Evolutionary conservation across 2,888 invertebrate species (phyloP), one percentile per base, ranked within the genome.

Genomic region (Melanargia galathea): DNA sequence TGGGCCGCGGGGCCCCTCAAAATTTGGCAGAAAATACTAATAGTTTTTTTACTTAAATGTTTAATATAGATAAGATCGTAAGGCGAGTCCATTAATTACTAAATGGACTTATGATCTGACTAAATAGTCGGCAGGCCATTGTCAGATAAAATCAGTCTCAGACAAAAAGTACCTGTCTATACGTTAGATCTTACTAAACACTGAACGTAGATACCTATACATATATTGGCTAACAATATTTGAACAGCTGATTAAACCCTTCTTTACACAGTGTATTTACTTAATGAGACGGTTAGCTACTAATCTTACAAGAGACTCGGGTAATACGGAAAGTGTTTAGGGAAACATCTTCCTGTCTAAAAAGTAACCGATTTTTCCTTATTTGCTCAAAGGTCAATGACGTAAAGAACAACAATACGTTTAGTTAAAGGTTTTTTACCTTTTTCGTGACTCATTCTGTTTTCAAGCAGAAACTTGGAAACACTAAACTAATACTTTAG

Each of bases 251-350:
- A 33, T 5, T 18, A 10, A 11, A 30, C 26, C 49, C 49, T 30
- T 30, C 26, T 51, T 51, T 51, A 7, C 16, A n/a, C 30, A 30
- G 30, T 16, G 18, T 51, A 51, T 51, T 51, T 51, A 51, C 51
- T 30, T 51, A 16, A 16, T 11, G 30, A 18, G 16, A 16, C 51
- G 51, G 16, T 51, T 18, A 51, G 51, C 51, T 51, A 8, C 51
- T 30, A 51, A 30, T 51, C 11, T 11, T 18, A 18, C 30, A 16
- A 51, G 5, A 16, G 10, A 51, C 10, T 18, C 51, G 18, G 51
- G 18, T 51, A 10, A 33, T 51, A 16, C 51, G 51, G 51, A 51
- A 51, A 51, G n/a, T 26, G 51, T 33, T 51, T 51, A 51, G 51
- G 18, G 16, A 51, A 16, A 6, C 30, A 5, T 16, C 16, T 51